phyloP scores from a whole-genome alignment of 23 tunicate genomes.

The Styela clava region DNA sequence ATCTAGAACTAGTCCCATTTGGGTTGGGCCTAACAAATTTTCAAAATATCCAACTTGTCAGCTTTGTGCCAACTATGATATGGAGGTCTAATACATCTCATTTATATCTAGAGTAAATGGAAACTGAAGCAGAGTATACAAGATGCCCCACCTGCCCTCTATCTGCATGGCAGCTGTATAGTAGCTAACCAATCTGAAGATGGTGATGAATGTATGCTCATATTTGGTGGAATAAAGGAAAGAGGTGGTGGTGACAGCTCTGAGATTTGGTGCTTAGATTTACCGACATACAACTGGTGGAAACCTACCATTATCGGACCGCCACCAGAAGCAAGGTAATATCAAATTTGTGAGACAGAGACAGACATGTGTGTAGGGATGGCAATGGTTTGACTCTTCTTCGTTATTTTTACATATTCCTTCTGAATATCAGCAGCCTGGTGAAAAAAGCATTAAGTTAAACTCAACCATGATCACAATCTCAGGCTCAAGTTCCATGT shows the following conservation, averaged over 20 bases:
- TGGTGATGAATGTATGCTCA: conserved; percentile 39
- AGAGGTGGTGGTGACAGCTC: conserved; percentile 2
- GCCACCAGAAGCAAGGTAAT: conserved; percentile 11
- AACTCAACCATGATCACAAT: too few species aligned
- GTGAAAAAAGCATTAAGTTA: too few species aligned
- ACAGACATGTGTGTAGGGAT: too few species aligned
- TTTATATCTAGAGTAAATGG: conserved; percentile 41
- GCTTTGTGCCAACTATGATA: too few species aligned
- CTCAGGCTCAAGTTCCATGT: background rate
- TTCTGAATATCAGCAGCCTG: too few species aligned
- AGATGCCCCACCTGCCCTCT: conserved; percentile 57
- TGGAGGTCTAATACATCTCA: too few species aligned
- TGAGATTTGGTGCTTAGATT: conserved; percentile 59
- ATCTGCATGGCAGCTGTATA: conserved; percentile 43
- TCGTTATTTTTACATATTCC: too few species aligned
- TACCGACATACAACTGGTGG: conserved; percentile 50
- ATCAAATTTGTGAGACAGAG: too few species aligned
- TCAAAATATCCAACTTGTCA: too few species aligned
- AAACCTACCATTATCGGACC: conserved; percentile 48
- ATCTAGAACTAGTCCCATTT: too few species aligned
- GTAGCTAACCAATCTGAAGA: conserved; percentile 36
- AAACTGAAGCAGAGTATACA: conserved; percentile 30
- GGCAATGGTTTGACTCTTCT: too few species aligned
- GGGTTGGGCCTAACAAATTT: too few species aligned
- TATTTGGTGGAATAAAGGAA: conserved; percentile 48